Evolutionary conservation across 2,888 invertebrate genomes (phyloP).

Genomic region (Yponomeuta sedellus): DNA sequence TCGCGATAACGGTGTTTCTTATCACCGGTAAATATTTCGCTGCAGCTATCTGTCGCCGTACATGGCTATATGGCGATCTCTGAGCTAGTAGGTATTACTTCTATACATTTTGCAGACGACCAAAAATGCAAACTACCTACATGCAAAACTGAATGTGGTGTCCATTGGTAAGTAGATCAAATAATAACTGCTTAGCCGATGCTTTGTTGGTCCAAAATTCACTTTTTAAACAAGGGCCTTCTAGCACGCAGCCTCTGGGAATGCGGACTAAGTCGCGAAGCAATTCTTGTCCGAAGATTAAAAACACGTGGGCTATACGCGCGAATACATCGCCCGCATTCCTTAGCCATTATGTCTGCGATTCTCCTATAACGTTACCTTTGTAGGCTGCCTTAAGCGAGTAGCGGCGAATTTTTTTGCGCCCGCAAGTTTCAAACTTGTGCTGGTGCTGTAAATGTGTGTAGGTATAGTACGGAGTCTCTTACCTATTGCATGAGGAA

Average conservation of each 20-base stretch:
- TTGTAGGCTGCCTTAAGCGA: constrained; percentile 26
- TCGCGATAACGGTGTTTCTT: neutral
- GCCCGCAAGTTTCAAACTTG: constrained; percentile 36
- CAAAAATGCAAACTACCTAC: too few relatives aligned
- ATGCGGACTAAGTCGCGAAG: too few relatives aligned
- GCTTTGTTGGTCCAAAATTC: too few relatives aligned
- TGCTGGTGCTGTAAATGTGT: neutral
- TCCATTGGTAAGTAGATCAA: too few relatives aligned
- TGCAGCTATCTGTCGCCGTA: neutral
- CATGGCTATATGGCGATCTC: neutral
- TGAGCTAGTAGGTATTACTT: neutral
- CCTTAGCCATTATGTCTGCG: constrained; percentile 4
- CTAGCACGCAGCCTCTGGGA: too few relatives aligned
- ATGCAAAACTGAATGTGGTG: too few relatives aligned
- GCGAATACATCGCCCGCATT: neutral
- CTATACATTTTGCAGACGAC: neutral
- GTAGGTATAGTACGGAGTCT: neutral
- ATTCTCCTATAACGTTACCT: neutral
- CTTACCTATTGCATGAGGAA: neutral
- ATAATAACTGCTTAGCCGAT: too few relatives aligned
- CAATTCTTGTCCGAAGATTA: neutral
- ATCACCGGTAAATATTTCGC: neutral
- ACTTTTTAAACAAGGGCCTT: too few relatives aligned
- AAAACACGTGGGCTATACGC: neutral
- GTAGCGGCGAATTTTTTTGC: constrained; percentile 71